Evolutionary conservation across 2,113 vertebrate species (phyloP), one percentile per base, ranked within the genome.

Genomic region (Callaeas wilsoni): DNA sequence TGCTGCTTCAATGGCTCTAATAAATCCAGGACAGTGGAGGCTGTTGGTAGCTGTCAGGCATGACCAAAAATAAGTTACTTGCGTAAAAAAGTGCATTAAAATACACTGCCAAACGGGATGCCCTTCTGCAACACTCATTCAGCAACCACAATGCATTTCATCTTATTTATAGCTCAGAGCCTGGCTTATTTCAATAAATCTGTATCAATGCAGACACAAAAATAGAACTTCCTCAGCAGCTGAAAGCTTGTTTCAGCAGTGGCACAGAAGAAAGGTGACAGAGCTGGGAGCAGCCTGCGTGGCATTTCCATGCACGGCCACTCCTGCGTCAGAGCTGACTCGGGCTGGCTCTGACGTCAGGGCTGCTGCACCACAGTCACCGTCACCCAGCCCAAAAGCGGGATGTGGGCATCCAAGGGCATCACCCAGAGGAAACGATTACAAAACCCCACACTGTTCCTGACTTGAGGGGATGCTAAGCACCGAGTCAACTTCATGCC

Each of bases 91-190:
- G n/a, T 0, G 1, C 25, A 33, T 39, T 76, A 71, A 82, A 85
- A 69, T 50, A 52, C 9, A 57, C 4, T 86, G 90, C 59, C 46
- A 44, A 87, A 69, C 11, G 57, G 65, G 75, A 80, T 77, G 85
- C 46, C 90, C 90, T 96, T 77, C 88, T 86, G 67, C 73, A 88
- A 33, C 70, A 53, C 57, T 74, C 78, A 53, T 86, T 83, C 90
- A 92, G 71, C 67, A 86, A 39, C 79, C 90, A 93, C 75, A 79
- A 49, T 2, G 26, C n/a, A 73, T 37, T 83, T 70, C 55, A 57
- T 42, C 68, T 92, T 94, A 93, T 90, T 94, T 79, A 93, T 70
- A 93, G 86, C 83, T 46, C 4, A 0, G 37, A 86, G 57, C n/a
- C 63, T 42, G 26, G 11, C 52, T 82, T 12, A 74, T 57, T 81